These are phyloP conservation scores for Laupala kohalensis DNA, from an alignment of 1,140 invertebrate species.

Conservation along the genomic window DNA sequence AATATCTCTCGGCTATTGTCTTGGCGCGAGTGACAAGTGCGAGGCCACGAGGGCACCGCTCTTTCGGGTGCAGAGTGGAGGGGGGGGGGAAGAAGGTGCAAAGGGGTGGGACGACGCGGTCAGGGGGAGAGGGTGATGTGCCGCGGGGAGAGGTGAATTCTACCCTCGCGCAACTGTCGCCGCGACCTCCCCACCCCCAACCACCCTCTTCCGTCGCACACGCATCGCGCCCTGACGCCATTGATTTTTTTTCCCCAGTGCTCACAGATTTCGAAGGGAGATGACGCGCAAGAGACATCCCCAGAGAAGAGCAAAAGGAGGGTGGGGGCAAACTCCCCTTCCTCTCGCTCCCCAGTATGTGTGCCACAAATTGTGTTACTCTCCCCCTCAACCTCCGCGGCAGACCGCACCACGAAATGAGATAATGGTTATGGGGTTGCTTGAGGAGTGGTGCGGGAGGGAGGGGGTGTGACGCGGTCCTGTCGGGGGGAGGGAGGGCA, in stretches of 20 bases:
- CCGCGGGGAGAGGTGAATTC: too few species aligned
- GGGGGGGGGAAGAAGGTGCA: too few species aligned
- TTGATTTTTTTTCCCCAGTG: conserved; percentile 9
- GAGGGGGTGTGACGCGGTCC: background rate
- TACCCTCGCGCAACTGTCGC: background rate
- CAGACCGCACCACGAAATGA: conserved; percentile 2
- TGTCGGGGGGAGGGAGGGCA: background rate
- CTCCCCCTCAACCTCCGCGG: background rate
- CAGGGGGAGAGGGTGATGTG: too few species aligned
- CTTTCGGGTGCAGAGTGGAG: background rate
- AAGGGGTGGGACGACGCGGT: too few species aligned
- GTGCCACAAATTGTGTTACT: conserved; percentile 12
- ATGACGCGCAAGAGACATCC: background rate
- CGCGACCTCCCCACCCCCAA: too few species aligned
- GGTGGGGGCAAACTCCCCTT: background rate
- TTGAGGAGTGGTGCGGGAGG: background rate
- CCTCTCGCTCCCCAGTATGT: conserved; percentile 1
- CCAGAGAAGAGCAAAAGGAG: background rate
- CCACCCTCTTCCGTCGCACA: background rate
- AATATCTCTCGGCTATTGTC: background rate
- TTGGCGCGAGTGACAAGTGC: background rate
- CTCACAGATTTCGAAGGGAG: conserved; percentile 8
- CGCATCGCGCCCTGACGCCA: background rate
- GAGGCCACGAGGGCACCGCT: too few species aligned
- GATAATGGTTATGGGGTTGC: conserved; percentile 2